These are phyloP conservation scores for Promerops cafer DNA, from an alignment of 2,113 vertebrate species.

Conservation along the genomic window DNA sequence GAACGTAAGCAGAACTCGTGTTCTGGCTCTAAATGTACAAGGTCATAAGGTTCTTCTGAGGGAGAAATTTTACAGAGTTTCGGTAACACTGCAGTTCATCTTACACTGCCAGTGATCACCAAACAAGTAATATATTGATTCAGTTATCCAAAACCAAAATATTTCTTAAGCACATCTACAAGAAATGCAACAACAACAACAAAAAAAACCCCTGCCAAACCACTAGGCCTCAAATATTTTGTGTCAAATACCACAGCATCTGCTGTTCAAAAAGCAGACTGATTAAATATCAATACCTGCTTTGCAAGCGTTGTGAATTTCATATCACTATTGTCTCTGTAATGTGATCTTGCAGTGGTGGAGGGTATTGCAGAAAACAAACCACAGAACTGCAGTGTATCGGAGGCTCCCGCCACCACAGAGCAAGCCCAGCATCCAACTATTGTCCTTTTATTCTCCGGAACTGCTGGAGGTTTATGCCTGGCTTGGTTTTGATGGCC, in stretches of 20 bases:
- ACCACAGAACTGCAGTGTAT: neutral
- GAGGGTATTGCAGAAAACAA: slow-evolving; percentile 37
- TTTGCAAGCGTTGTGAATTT: slow-evolving; percentile 54
- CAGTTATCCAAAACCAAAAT: neutral
- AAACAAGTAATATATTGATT: neutral
- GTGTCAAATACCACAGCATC: slow-evolving; percentile 26
- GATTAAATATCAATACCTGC: slow-evolving; percentile 60
- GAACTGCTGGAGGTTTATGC: neutral
- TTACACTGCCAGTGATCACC: neutral
- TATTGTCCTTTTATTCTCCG: neutral
- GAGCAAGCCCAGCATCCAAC: neutral
- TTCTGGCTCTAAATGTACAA: neutral
- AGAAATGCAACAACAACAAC: neutral
- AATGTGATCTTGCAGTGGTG: slow-evolving; percentile 29
- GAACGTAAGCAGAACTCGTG: neutral
- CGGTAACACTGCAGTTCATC: neutral
- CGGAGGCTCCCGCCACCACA: neutral
- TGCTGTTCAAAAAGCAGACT: slow-evolving; percentile 38
- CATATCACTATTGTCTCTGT: neutral
- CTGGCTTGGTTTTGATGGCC: slow-evolving; percentile 20
- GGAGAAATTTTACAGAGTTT: neutral
- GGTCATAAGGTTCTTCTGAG: slow-evolving; percentile 12
- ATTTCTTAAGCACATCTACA: neutral
- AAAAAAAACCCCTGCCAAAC: neutral
- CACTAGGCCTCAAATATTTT: neutral